These are phyloP conservation scores for Plecotus auritus DNA, from an alignment of 2,113 vertebrate species.

Conservation along the genomic window DNA sequence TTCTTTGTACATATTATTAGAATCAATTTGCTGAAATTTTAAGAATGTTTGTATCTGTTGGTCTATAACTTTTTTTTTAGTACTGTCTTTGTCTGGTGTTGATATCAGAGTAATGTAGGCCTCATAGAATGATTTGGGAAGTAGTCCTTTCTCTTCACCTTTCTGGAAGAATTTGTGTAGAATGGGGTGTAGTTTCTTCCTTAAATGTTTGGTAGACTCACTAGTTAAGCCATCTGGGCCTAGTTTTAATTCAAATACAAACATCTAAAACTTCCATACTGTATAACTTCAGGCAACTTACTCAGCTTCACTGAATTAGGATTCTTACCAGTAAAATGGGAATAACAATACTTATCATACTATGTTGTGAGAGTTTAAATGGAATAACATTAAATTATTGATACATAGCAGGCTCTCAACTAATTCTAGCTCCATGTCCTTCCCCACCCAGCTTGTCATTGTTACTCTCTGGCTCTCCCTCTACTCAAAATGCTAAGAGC, in stretches of 20 bases:
- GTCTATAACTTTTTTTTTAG: background rate
- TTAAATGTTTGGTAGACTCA: background rate
- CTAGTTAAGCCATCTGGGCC: background rate
- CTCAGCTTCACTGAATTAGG: background rate
- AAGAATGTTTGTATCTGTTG: background rate
- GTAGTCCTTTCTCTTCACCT: background rate
- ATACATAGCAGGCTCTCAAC: background rate
- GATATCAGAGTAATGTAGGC: background rate
- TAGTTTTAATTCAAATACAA: background rate
- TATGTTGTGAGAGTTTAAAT: background rate
- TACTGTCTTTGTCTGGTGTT: background rate
- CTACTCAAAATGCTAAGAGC: background rate
- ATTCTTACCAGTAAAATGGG: background rate
- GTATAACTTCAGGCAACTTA: background rate
- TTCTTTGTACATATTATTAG: background rate
- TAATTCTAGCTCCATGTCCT: background rate
- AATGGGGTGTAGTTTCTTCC: background rate
- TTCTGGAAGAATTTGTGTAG: background rate
- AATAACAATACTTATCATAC: background rate
- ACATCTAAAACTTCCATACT: background rate
- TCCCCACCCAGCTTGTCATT: background rate
- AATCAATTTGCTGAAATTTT: background rate
- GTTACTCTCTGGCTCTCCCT: background rate
- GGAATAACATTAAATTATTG: background rate
- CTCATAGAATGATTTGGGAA: background rate